Percentiles rank a stretch among this genome's conserved stretches.
phyloP scores from a whole-genome alignment of 2,113 vertebrate genomes.

The Phainopepla nitens region DNA sequence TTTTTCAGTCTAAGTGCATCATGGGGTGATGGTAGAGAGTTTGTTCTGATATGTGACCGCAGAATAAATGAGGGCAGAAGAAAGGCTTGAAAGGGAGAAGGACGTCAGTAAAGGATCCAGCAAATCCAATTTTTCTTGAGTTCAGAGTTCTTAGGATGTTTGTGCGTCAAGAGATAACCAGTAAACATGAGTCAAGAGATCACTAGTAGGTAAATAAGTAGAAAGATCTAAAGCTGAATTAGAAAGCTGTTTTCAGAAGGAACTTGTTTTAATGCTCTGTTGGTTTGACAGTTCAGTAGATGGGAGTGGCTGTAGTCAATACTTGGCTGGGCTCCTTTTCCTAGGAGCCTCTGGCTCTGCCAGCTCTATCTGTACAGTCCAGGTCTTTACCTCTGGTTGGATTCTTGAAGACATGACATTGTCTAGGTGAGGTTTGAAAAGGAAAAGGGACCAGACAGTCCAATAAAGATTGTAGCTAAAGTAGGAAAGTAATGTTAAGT shows the following conservation, averaged over 20 bases:
- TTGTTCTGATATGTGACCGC: neutral
- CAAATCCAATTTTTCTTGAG: neutral
- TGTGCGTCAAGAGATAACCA: neutral
- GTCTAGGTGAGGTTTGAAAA: neutral
- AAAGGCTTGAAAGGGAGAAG: neutral
- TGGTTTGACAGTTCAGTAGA: constrained; percentile 41
- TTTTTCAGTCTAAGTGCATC: neutral
- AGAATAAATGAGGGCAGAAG: neutral
- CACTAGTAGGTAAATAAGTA: neutral
- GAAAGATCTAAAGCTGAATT: neutral
- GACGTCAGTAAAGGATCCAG: neutral
- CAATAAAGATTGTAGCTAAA: neutral
- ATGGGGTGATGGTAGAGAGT: neutral
- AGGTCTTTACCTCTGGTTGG: neutral
- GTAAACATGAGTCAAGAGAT: neutral
- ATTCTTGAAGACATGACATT: neutral
- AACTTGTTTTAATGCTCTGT: constrained; percentile 9
- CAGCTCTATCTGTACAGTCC: neutral
- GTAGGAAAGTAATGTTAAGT: neutral
- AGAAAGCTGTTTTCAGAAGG: constrained; percentile 6
- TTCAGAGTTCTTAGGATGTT: neutral
- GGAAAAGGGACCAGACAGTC: neutral
- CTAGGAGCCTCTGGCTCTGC: neutral
- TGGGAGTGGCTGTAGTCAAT: constrained; percentile 54
- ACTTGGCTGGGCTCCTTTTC: constrained; percentile 6